Evolutionary conservation across 2,888 invertebrate species (phyloP).

Genomic region (Idaea biselata): DNA sequence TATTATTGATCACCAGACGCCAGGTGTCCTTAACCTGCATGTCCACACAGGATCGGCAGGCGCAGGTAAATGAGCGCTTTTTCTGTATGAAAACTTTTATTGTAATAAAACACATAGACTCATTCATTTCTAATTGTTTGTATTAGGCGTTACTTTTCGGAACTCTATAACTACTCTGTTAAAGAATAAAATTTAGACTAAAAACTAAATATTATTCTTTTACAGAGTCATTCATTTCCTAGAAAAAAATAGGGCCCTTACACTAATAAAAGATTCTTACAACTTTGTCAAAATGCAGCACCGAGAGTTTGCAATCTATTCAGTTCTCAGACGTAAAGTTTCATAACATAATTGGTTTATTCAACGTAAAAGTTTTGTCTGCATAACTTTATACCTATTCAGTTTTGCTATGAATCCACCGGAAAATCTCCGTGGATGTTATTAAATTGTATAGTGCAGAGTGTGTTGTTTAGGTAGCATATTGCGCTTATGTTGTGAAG

Average conservation of each 20-base stretch:
- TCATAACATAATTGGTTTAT: conserved; percentile 12
- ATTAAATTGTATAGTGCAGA: conserved; percentile 47
- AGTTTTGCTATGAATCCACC: conserved; percentile 18
- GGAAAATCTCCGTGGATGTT: conserved; percentile 26
- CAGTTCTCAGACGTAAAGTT: conserved; percentile 1
- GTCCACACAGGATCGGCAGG: no score
- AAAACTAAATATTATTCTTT: no score
- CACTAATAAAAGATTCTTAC: conserved; percentile 9
- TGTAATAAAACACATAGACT: no score
- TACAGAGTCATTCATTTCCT: neutral
- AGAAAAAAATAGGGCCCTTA: neutral
- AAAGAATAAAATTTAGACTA: no score
- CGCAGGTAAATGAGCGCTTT: no score
- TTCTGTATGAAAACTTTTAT: no score
- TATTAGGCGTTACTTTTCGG: no score
- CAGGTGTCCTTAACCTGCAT: no score
- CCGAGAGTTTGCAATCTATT: conserved; percentile 1
- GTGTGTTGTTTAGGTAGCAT: conserved; percentile 35
- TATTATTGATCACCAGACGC: no score
- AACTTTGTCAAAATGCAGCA: conserved; percentile 1
- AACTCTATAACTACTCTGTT: no score
- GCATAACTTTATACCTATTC: conserved; percentile 19
- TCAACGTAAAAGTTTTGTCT: conserved; percentile 21
- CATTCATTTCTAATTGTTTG: no score
- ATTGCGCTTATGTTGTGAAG: conserved; percentile 24